Evolutionary conservation across 2,888 invertebrate genomes (phyloP), one percentile per base, ranked within the genome.

Genomic region (Sclerodermus sp.): DNA sequence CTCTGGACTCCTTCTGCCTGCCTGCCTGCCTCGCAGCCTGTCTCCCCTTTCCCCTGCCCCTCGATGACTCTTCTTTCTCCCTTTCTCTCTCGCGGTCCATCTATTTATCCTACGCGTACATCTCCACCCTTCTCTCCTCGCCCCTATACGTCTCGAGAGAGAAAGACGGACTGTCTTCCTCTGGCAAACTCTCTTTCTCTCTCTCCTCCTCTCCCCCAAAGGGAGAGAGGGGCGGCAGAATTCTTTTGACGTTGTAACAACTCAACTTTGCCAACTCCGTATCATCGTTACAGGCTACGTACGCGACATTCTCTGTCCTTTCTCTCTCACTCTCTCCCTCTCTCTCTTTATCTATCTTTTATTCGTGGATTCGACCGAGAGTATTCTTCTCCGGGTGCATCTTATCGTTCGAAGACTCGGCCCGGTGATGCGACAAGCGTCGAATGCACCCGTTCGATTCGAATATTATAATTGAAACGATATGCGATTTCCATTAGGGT

Each of bases 231-330:
- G n/a, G n/a, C n/a, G n/a, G 12, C 32, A 13, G 9, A 37, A 15
- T 38, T 34, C 32, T 45, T 40, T 12, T 30, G 38, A 36, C 41
- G 15, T 45, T 30, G 45, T 18, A 30, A 32, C 40, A 51, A 52
- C 40, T 47, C 32, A 47, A 45, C 39, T 51, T 51, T 48, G 40
- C 40, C 32, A 43, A 53, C 51, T 51, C 49, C 48, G 43, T 50
- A 38, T 45, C 47, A 42, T 43, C 34, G 10, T 34, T 14, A 12
- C 34, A 14, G 31, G 12, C 8, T 13, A 34, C 32, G 32, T 13
- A 34, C 32, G 40, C n/a, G n/a, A n/a, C n/a, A n/a, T n/a, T n/a
- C n/a, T n/a, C n/a, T 23, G 8, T 16, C 30, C 31, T 14, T n/a
- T 18, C 18, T 47, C 34, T 18, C 31, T 29, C n/a, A 23, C 18